phyloP scores from a whole-genome alignment of 2,113 vertebrate genomes.

The Corythaixoides concolor region DNA sequence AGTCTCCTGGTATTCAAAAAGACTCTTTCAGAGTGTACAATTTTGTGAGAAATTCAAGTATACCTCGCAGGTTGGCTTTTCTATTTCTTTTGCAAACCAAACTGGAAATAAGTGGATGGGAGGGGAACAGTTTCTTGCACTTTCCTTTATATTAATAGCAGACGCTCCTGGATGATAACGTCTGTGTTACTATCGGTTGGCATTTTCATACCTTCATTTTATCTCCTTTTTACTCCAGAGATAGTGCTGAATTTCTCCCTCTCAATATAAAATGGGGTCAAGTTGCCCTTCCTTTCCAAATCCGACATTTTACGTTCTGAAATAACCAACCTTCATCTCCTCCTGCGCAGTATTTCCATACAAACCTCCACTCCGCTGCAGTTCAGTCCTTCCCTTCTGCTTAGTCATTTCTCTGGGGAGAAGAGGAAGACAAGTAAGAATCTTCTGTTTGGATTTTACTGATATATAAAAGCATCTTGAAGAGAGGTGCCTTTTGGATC shows the following conservation, averaged over 20 bases:
- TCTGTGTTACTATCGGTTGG: not conserved
- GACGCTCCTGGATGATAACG: not conserved
- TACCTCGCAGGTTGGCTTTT: not conserved
- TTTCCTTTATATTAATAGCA: not conserved
- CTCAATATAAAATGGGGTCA: not conserved
- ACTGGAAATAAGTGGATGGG: not conserved
- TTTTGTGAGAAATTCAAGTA: not conserved
- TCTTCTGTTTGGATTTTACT: not conserved
- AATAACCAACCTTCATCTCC: not conserved
- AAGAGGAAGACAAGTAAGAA: too few species aligned
- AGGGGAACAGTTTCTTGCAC: not conserved
- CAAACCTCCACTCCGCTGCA: fast-evolving
- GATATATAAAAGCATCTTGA: not conserved
- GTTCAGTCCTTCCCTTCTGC: not conserved
- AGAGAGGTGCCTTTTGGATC: not conserved
- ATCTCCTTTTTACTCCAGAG: slow-evolving; percentile 15
- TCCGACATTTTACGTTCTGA: not conserved
- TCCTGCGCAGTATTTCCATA: not conserved
- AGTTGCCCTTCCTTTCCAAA: not conserved
- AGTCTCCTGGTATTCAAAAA: not conserved
- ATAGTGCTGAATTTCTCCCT: not conserved
- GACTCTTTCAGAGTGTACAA: not conserved
- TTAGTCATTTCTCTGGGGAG: not conserved
- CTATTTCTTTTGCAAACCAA: not conserved
- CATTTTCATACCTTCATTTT: not conserved